Base-by-base conservation (phyloP, 2,888 invertebrate species). In the Trissolcus japonicus region DNA sequence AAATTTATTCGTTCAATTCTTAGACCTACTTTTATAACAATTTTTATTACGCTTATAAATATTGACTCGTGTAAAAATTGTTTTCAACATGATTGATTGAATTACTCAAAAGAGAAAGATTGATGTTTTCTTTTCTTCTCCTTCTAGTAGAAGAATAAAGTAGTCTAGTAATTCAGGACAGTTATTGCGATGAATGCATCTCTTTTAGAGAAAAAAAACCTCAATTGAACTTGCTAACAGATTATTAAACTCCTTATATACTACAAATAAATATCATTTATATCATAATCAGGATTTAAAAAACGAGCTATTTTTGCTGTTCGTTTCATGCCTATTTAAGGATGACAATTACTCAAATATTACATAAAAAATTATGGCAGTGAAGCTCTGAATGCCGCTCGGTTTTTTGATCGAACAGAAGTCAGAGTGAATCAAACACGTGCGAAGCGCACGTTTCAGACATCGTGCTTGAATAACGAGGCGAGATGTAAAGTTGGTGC, bases 301-400 rank as follows among this genome's bases (percentile, higher is more conserved):
- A 19, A 19, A 35, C 4, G 9, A 9, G 6, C 7, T 4, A 29
- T 7, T 29, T 29, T 29, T 29, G 2, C 29, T 29, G 1, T 6
- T 9, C 2, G 9, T 11, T 35, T 35, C 9, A 9, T 7, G 2
- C 1, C 35, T 9, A 1, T 35, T 11, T 11, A 35, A 35, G 35
- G 35, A 11, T 35, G 11, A 35, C 11, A 35, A 35, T 11, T 35
- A 35, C 2, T 11, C 11, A 35, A 35, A 35, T 35, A 35, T 35
- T 35, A 35, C 9, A 35, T 35, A 35, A 35, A 69, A 55, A 71
- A 41, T 13, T 61, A 69, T 69, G 69, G 61, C 69, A 69, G 61
- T 62, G 50, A 69, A 56, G 50, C 69, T 69, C 40, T 62, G 69
- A 62, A n/a, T 55, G 40, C 61, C 21, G n/a, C 60, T 46, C 53